Evolutionary conservation across 2,797 vertebrate species (phyloP).

Genomic region (Hyperoplus lanceolatus): DNA sequence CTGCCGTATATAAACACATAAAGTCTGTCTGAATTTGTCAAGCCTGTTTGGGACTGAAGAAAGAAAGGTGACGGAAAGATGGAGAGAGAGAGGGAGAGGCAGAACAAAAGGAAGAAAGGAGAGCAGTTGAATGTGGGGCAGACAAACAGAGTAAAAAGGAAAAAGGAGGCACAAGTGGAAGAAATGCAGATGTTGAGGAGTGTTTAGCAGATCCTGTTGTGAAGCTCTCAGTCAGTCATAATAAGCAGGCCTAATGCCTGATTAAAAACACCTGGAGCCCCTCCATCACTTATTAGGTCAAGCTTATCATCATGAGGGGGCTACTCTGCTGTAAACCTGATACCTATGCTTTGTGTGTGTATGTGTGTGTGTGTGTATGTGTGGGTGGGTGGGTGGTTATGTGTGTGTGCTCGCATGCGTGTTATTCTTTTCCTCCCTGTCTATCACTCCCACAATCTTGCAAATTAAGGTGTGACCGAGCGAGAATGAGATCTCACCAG

Average conservation of each 20-base stretch:
- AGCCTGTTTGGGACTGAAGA: constrained; percentile 2
- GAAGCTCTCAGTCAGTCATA: constrained; percentile 65
- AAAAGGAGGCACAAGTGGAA: constrained; percentile 17
- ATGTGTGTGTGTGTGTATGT: not conserved
- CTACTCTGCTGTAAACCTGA: constrained; percentile 43
- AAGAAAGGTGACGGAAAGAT: constrained; percentile 3
- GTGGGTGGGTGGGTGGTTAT: not conserved
- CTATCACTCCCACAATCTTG: constrained; percentile 64
- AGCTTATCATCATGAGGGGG: constrained; percentile 62
- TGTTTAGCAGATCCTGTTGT: constrained; percentile 62
- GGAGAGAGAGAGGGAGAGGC: not conserved
- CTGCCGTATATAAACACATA: not conserved
- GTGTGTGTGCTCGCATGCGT: constrained; percentile 15
- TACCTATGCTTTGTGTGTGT: constrained; percentile 26
- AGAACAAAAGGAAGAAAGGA: constrained; percentile 9
- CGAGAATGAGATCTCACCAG: constrained; percentile 55
- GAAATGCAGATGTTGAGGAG: constrained; percentile 52
- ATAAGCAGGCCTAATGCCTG: constrained; percentile 69
- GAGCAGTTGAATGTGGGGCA: constrained; percentile 11
- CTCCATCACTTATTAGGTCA: constrained; percentile 67
- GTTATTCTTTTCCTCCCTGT: constrained; percentile 30
- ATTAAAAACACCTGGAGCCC: constrained; percentile 77
- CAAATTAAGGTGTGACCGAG: constrained; percentile 70
- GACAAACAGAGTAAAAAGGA: constrained; percentile 37
- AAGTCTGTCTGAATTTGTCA: constrained; percentile 11